Conservation (phyloP, 2,888 invertebrate genomes). For the Dolichopus griseipennis region DNA sequence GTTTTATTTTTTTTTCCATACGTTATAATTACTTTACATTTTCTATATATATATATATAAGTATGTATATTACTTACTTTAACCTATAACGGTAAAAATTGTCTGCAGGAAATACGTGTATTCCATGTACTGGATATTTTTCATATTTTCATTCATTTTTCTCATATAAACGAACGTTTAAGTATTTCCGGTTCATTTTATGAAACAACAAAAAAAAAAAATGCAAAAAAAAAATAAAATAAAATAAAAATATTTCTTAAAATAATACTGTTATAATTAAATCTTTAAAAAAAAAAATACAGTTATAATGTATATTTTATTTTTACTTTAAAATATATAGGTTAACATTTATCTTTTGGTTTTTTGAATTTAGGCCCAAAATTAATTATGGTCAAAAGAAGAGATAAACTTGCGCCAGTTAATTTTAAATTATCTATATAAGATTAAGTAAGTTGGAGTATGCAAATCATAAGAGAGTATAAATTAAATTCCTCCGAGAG, state of each 20-base stretch:
- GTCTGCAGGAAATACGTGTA: slow-evolving; percentile 1
- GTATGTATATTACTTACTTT: background rate
- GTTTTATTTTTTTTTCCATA: background rate
- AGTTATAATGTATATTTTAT: too few species aligned
- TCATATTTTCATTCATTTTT: background rate
- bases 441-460: too few species aligned
- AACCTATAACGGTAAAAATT: background rate
- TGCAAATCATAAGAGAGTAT: too few species aligned
- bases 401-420: too few species aligned
- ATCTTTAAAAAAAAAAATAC: background rate
- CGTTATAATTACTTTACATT: background rate
- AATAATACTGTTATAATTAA: background rate
- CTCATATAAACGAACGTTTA: slow-evolving; percentile 1
- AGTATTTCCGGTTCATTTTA: slow-evolving; percentile 6
- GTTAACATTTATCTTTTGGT: too few species aligned
- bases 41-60: background rate
- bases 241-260: background rate
- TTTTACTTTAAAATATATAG: too few species aligned
- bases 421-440: too few species aligned
- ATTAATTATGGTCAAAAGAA: too few species aligned
- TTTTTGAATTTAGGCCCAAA: too few species aligned
- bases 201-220: background rate
- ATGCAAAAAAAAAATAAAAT: background rate
- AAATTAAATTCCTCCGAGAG: too few species aligned
- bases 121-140: background rate